Evolutionary conservation across 2,888 invertebrate species (phyloP), one percentile per base, ranked within the genome.

Genomic region (Stratiomys singularior): DNA sequence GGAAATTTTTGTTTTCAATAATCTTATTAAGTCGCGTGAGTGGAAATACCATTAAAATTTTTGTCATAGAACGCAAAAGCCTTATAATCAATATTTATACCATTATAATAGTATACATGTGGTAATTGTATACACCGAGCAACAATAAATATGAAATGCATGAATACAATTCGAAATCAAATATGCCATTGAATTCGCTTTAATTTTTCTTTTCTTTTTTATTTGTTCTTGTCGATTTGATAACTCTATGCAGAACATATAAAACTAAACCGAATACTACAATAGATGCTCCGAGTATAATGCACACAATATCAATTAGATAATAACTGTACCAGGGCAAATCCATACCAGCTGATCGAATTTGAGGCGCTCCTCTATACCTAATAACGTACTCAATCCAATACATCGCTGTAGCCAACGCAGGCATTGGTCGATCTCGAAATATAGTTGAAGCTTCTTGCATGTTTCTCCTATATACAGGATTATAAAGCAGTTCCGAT

Each of bases 341-440:
- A 47, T 86, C 84, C 28, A 84, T 78, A 0, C 86, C 86, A 0
- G 87, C 85, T 0, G 86, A 85, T 11, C 85, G 83, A 79, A 88
- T 81, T 66, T 88, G 87, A 0, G 82, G 77, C 0, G 87, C 88
- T 1, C 88, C 88, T 64, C 85, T 84, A 78, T 88, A 85, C 0
- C 86, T 82, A 7, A 88, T 84, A 13, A 87, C 85, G 78, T 88
- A 88, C 74, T 88, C 88, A 46, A 87, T 84, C 88, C 88, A 88
- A 80, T 85, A 88, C 79, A 87, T 82, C n/a, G 88, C 86, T 1
- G 82, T 85, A 7, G 86, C 85, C 7, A 86, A 82, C 0, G 88
- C 83, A 18, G 79, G 78, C 79, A 84, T 76, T 0, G 85, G 86
- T 44, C 87, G 85, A 81, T 88, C 88, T 11, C 83, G 84, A 72